These are phyloP conservation scores for Triops longicaudatus DNA, from an alignment of 1,140 invertebrate species.

Conservation along the genomic window DNA sequence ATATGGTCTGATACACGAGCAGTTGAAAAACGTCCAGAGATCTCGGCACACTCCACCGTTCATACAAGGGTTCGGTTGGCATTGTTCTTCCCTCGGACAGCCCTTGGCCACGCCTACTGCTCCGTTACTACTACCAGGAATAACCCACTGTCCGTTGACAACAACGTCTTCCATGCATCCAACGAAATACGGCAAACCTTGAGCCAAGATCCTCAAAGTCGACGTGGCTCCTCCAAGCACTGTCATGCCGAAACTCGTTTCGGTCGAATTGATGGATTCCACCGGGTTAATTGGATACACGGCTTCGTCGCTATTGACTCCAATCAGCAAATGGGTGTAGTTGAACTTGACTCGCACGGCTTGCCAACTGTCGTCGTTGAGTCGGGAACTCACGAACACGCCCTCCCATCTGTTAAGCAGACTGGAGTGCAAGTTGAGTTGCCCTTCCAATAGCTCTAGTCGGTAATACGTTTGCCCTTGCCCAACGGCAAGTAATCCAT, in stretches of 20 bases:
- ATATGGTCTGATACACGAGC: constrained; percentile 75
- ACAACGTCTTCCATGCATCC: constrained; percentile 86
- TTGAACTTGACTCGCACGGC: constrained; percentile 56
- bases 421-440: constrained; percentile 74
- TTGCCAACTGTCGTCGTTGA: constrained; percentile 81
- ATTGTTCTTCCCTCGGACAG: constrained; percentile 70
- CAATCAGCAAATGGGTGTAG: constrained; percentile 62
- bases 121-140: constrained; percentile 35
- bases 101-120: constrained; percentile 45
- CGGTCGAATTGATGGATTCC: constrained; percentile 51
- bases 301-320: constrained; percentile 62
- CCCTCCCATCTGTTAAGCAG: constrained; percentile 78
- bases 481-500: constrained; percentile 75
- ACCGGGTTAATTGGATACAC: constrained; percentile 76
- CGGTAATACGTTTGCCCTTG: constrained; percentile 72
- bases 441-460: constrained; percentile 65
- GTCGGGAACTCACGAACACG: constrained; percentile 67
- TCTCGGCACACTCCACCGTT: constrained; percentile 79
- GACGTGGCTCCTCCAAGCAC: constrained; percentile 63
- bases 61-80: constrained; percentile 68
- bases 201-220: constrained; percentile 35
- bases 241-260: constrained; percentile 47
- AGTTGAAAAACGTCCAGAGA: constrained; percentile 77
- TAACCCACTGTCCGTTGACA: constrained; percentile 71
- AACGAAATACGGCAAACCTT: constrained; percentile 59